Base-by-base conservation (phyloP, 2,113 vertebrate genomes). In the Jaculus jaculus region DNA sequence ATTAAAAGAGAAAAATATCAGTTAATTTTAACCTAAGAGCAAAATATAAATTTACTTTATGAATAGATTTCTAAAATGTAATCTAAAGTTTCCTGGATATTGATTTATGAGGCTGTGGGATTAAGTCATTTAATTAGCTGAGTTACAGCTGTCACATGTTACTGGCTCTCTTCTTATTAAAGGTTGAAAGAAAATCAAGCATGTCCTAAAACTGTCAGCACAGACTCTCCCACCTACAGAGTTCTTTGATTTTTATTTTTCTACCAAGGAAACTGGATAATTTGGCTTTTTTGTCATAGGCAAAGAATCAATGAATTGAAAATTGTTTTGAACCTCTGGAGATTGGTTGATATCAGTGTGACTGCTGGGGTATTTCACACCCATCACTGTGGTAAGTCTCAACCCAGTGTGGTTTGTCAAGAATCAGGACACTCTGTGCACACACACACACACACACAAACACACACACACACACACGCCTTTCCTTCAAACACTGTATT, bases 201-300 rank as follows among this genome's bases (percentile, higher is more conserved):
- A 42, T 97, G 75, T 63, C 84, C 93, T 7, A 20, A 73, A 96
- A 92, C 30, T 87, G 75, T 74, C 32, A 95, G 94, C 17, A 92
- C 42, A 83, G 69, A 92, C 3, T 0, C n/a, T 34, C 30, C 88
- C 82, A 74, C 92, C 91, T 42, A 80, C 72, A 71, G 87, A 96
- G 16, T 75, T 95, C 58, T 97, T 97, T 96, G 84, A 97, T 97
- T 97, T 97, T 97, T 87, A 93, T 93, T 93, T 93, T 88, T 96
- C 71, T 91, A 88, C 61, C 0, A 91, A 84, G 75, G 92, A 97
- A 95, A 97, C 24, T 72, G 37, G 86, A 94, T 81, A 94, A 24
- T 95, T 95, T 95, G 74, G 74, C 63, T 96, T 96, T 96, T 54
- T 94, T 84, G 16, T 37, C 51, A 74, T 93, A 87, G 94, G 42